A percentile compares a stretch with the other conserved stretches of the same genome.
Conservation (phyloP, 1,140 invertebrate species). For the Thaumatotibia leucotreta region DNA sequence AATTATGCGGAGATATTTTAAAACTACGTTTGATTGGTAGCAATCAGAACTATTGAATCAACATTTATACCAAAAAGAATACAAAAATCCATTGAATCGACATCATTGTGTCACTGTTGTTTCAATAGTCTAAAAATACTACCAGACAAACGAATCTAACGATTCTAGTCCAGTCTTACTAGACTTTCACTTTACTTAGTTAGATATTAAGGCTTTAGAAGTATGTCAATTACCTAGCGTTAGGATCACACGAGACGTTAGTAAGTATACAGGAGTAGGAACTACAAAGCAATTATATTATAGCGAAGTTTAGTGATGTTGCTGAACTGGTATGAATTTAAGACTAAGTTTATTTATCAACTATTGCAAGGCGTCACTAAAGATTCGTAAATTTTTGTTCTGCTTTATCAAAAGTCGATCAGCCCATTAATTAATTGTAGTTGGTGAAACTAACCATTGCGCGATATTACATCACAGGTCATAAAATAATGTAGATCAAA, state of each 20-base stretch:
- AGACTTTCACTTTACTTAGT: neutral
- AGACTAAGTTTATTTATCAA: no score
- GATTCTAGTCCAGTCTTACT: neutral
- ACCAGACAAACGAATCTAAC: neutral
- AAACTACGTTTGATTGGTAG: neutral
- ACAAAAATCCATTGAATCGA: neutral
- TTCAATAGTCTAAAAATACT: neutral
- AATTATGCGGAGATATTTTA: neutral
- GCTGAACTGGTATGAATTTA: slow-evolving; percentile 25
- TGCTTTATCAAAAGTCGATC: no score
- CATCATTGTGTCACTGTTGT: no score
- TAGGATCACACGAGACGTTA: slow-evolving; percentile 29
- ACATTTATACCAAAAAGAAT: neutral
- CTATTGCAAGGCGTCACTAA: no score
- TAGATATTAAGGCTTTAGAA: neutral
- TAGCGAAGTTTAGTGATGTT: slow-evolving; percentile 27
- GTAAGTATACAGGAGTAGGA: slow-evolving; percentile 35
- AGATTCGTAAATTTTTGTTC: no score
- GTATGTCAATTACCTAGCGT: slow-evolving; percentile 16
- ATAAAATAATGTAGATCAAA: no score
- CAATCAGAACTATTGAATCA: neutral
- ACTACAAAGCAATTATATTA: slow-evolving; percentile 45
- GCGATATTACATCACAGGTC: no score
- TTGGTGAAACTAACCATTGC: no score
- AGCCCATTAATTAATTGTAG: no score